phyloP scores from a whole-genome alignment of 1,140 invertebrate species.

The Bombus confusus region DNA sequence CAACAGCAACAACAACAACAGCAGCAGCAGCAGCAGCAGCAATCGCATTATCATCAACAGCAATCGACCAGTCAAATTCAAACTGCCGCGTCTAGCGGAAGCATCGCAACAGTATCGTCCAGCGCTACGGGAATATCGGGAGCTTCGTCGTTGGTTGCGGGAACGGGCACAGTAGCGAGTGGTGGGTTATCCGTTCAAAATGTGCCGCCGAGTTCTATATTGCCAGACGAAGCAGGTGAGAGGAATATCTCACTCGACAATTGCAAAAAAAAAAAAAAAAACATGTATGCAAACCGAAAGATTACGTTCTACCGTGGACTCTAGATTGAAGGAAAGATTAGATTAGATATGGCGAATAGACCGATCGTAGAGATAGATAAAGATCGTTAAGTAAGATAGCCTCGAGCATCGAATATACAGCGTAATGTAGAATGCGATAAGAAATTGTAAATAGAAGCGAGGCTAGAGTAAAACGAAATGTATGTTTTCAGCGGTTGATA shows the following conservation, averaged over 20 bases:
- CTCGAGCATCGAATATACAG: too few relatives aligned
- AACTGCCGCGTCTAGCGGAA: background rate
- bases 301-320: too few relatives aligned
- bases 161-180: background rate
- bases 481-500: too few relatives aligned
- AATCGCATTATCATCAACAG: constrained; percentile 6
- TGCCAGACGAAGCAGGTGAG: constrained; percentile 49
- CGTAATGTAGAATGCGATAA: too few relatives aligned
- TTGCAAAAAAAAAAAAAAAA: background rate
- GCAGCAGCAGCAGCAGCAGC: constrained; percentile 10
- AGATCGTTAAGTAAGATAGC: too few relatives aligned
- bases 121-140: background rate
- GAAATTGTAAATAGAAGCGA: too few relatives aligned
- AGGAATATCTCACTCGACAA: too few relatives aligned
- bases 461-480: too few relatives aligned
- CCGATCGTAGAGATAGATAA: too few relatives aligned
- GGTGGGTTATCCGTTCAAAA: constrained; percentile 2
- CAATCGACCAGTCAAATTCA: constrained; percentile 12
- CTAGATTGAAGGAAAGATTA: too few relatives aligned
- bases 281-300: background rate
- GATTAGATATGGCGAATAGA: too few relatives aligned
- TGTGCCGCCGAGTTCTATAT: background rate
- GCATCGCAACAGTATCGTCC: background rate
- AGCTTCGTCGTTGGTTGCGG: background rate
- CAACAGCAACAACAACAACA: constrained; percentile 18